These are phyloP conservation scores for Tricholauxania praeusta DNA, from an alignment of 2,888 invertebrate genomes.

Conservation along the genomic window DNA sequence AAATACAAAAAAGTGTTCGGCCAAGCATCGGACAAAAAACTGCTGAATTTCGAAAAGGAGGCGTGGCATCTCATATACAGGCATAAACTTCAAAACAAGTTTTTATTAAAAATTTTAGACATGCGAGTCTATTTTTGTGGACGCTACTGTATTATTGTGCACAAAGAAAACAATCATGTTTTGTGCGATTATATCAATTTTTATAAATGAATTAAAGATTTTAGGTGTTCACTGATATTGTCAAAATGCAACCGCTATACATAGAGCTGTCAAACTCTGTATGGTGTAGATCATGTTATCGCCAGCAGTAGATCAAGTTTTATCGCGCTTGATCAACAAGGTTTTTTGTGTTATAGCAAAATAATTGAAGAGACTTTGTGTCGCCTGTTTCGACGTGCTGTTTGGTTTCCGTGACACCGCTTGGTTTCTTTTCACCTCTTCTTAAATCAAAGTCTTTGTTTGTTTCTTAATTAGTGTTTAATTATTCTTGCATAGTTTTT, in stretches of 20 bases:
- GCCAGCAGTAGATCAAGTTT: neutral
- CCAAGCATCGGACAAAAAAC: too few species aligned
- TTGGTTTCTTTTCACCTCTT: neutral
- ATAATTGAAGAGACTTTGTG: slow-evolving; percentile 24
- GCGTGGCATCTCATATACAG: too few species aligned
- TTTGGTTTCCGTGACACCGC: neutral
- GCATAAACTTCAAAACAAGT: too few species aligned
- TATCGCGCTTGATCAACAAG: neutral
- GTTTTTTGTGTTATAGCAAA: neutral
- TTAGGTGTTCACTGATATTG: neutral
- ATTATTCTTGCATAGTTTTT: neutral
- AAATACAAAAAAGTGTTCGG: too few species aligned
- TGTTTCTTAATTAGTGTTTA: neutral
- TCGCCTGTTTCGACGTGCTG: neutral
- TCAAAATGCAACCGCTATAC: neutral
- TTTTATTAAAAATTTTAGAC: too few species aligned
- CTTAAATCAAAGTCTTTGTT: neutral
- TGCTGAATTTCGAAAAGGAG: too few species aligned
- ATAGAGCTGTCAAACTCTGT: neutral
- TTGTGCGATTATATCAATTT: too few species aligned
- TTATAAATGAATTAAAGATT: too few species aligned
- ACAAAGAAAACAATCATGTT: too few species aligned
- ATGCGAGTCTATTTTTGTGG: too few species aligned
- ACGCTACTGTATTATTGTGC: too few species aligned
- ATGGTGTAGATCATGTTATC: too few species aligned